Evolutionary conservation across 2,797 vertebrate genomes (phyloP).

Genomic region (Pangasius krempfi): DNA sequence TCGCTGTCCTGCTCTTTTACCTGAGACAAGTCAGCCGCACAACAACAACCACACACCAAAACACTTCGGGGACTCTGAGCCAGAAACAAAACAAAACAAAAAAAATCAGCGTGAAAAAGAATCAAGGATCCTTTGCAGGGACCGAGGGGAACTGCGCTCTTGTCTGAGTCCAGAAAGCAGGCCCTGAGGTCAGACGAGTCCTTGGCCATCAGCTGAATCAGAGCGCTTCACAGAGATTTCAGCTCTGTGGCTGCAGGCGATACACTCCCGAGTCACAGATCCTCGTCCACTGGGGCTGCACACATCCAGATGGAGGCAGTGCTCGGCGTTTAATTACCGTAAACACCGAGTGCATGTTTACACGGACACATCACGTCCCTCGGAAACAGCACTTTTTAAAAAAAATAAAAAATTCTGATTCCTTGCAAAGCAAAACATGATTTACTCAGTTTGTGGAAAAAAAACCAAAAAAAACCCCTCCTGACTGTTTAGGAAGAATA

Average conservation of each 20-base stretch:
- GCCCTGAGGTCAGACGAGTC: slow-evolving; percentile 33
- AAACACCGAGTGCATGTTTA: slow-evolving; percentile 34
- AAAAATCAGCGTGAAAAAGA: slow-evolving; percentile 6
- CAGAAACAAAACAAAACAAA: slow-evolving; percentile 46
- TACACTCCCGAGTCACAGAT: slow-evolving; percentile 34
- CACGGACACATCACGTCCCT: neutral
- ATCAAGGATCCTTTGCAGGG: slow-evolving; percentile 13
- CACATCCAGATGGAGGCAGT: slow-evolving; percentile 6
- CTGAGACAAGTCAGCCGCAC: slow-evolving; percentile 62
- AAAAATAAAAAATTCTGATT: neutral
- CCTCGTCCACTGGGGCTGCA: neutral
- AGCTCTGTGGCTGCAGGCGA: slow-evolving; percentile 30
- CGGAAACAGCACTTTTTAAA: neutral
- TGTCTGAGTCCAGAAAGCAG: slow-evolving; percentile 40
- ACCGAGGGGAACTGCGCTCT: slow-evolving; percentile 21
- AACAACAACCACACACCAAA: slow-evolving; percentile 66
- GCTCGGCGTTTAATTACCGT: slow-evolving; percentile 19
- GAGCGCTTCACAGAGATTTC: slow-evolving; percentile 34
- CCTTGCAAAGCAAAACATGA: neutral
- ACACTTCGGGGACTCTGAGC: slow-evolving; percentile 69
- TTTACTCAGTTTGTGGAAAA: neutral
- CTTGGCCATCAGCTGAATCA: slow-evolving; percentile 41
- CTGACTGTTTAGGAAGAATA: neutral
- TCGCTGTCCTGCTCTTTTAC: slow-evolving; percentile 72
- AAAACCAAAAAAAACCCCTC: neutral